Evolutionary conservation across 2,113 vertebrate species (phyloP), one percentile per base, ranked within the genome.

Genomic region (Odocoileus virginianus): DNA sequence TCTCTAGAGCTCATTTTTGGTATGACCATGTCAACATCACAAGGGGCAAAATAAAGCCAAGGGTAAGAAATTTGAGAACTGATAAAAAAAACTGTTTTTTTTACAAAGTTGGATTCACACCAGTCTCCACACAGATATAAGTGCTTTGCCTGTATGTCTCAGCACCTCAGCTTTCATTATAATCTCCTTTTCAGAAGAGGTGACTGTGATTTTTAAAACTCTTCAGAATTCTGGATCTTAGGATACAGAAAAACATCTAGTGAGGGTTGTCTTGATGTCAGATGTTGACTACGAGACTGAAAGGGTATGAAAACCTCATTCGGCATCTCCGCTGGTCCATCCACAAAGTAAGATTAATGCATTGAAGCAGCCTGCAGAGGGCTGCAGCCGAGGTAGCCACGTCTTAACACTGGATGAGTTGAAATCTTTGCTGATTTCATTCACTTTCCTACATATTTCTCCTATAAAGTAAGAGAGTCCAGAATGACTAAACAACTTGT

Each of bases 391-490:
- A 79, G 52, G 45, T 28, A 78, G 23, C 45, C 25, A 1, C 1
- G 2, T 33, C 57, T 81, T 45, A 81, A 79, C 19, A 1, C 52
- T 64, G 21, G 25, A 50, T 50, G 21, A 94, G 12, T 55, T 84
- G 45, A 84, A 43, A 76, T 57, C 89, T 45, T 82, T 3, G 1
- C 67, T 88, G 52, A 55, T 57, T 81, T 94, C 61, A 95, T 67
- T 93, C 47, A 67, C 21, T 97, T n/a, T 94, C 57, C 82, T 88
- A 54, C 28, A 50, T 78, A 10, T 95, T 91, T 96, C 57, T 95
- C 52, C 87, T 33, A 0, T 61, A 74, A 78, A 55, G 71, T 74
- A 76, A 83, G 50, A 89, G 40, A 96, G 47, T 87, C 86, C 17
- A 33, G 33, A 58, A 60, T 93, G 52, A 81, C 43, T 60, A 45